phyloP scores from a whole-genome alignment of 2,113 vertebrate genomes.

The Pristiophorus japonicus region DNA sequence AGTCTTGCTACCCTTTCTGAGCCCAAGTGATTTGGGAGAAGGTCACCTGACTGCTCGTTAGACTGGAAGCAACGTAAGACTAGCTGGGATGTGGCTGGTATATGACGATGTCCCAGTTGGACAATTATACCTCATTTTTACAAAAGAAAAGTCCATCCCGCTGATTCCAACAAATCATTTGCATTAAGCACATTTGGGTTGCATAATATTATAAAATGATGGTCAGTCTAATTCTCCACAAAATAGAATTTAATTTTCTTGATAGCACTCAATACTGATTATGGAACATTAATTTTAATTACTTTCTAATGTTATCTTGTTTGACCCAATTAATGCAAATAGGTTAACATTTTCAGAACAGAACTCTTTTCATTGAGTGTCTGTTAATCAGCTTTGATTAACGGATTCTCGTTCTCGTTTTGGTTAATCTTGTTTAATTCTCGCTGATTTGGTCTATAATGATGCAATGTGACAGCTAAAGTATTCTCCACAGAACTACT shows the following conservation, averaged over 20 bases:
- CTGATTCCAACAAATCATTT: background rate
- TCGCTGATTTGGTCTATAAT: background rate
- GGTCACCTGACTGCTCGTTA: background rate
- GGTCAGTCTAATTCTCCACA: background rate
- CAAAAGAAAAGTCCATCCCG: background rate
- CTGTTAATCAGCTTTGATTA: background rate
- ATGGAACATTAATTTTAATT: conserved; percentile 10
- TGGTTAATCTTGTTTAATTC: background rate
- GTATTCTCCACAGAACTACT: background rate
- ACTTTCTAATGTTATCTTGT: conserved; percentile 19
- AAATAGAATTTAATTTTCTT: background rate
- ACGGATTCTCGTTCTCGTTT: background rate
- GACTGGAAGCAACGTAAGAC: background rate
- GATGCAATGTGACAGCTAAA: background rate
- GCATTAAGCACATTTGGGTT: background rate
- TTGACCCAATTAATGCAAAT: conserved; percentile 21
- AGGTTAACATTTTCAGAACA: conserved; percentile 15
- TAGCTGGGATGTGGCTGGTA: background rate
- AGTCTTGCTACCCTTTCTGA: background rate
- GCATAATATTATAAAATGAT: background rate
- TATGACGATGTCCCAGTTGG: background rate
- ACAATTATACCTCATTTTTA: background rate
- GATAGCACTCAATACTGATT: background rate
- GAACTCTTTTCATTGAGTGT: conserved; percentile 5
- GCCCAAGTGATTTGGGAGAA: background rate